These are phyloP conservation scores for Phocides pigmalion DNA, from an alignment of 1,140 invertebrate species.

Conservation along the genomic window DNA sequence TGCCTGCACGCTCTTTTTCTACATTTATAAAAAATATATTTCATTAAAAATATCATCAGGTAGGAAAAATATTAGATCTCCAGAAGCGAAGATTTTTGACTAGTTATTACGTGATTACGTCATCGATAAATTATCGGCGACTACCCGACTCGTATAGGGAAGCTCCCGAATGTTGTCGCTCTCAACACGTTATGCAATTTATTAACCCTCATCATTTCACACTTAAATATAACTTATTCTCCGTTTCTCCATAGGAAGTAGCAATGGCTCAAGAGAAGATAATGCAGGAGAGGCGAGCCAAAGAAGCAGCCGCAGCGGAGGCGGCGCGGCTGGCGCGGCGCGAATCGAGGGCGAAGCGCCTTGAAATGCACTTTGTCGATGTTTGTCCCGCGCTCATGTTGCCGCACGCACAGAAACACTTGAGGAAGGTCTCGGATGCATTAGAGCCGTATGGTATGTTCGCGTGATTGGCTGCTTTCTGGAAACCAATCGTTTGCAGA, in stretches of 20 bases:
- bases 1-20: too few relatives aligned
- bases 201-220: too few relatives aligned
- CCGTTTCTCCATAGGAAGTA: constrained; percentile 50
- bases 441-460: constrained; percentile 60
- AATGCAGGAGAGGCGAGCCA: constrained; percentile 45
- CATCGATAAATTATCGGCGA: too few relatives aligned
- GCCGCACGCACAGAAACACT: constrained; percentile 72
- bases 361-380: constrained; percentile 65
- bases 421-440: constrained; percentile 64
- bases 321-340: constrained; percentile 52
- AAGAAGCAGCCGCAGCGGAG: constrained; percentile 57
- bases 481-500: too few relatives aligned
- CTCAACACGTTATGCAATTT: too few relatives aligned
- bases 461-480: not conserved
- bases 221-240: not conserved
- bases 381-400: constrained; percentile 65
- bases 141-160: too few relatives aligned
- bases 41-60: too few relatives aligned
- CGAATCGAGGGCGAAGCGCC: constrained; percentile 56
- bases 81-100: too few relatives aligned
- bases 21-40: too few relatives aligned
- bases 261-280: constrained; percentile 58
- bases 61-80: too few relatives aligned
- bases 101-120: too few relatives aligned
- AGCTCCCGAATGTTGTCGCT: too few relatives aligned